A percentile compares a stretch with the other conserved stretches of the same genome.
These are phyloP conservation scores for Apostichopus parvimensis DNA, from an alignment of 35 echinoderm and acorn worm genomes.

Conservation along the genomic window DNA sequence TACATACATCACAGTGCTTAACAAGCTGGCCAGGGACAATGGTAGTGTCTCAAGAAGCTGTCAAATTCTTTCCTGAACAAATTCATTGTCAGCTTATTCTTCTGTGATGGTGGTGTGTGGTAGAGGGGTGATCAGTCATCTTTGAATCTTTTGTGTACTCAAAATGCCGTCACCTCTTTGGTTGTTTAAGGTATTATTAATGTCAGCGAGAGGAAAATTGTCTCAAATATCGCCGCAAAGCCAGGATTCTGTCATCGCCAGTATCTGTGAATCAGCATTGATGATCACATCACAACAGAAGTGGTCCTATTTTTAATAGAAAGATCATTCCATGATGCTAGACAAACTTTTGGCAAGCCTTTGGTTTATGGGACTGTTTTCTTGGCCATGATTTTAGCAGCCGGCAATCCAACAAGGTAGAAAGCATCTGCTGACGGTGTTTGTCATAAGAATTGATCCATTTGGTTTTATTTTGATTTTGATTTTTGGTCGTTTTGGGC, in stretches of 20 bases:
- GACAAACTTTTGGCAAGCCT: too few species aligned
- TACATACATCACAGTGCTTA: conserved; percentile 24
- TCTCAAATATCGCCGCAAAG: neutral
- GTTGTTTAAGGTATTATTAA: neutral
- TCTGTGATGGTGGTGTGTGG: conserved; percentile 51
- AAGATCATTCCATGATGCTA: neutral
- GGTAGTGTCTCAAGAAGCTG: conserved; percentile 18
- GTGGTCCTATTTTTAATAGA: conserved; percentile 30
- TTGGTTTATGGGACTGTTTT: too few species aligned
- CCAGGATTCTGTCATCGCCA: conserved; percentile 32
- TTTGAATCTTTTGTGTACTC: conserved; percentile 47
- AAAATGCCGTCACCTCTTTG: conserved; percentile 36
- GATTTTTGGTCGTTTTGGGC: too few species aligned
- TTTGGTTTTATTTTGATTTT: too few species aligned
- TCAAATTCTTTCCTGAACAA: conserved; percentile 51
- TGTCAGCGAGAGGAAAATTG: conserved; percentile 27
- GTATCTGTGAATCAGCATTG: neutral
- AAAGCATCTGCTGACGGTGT: too few species aligned
- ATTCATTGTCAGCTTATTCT: conserved; percentile 6
- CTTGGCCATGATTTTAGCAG: too few species aligned
- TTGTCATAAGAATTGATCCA: too few species aligned
- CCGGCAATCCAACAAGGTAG: too few species aligned
- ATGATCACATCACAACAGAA: conserved; percentile 8
- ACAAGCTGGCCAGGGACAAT: neutral
- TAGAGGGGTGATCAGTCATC: conserved; percentile 44